These are phyloP conservation scores for Onychomys torridus DNA, from an alignment of 2,797 vertebrate genomes.

Conservation along the genomic window DNA sequence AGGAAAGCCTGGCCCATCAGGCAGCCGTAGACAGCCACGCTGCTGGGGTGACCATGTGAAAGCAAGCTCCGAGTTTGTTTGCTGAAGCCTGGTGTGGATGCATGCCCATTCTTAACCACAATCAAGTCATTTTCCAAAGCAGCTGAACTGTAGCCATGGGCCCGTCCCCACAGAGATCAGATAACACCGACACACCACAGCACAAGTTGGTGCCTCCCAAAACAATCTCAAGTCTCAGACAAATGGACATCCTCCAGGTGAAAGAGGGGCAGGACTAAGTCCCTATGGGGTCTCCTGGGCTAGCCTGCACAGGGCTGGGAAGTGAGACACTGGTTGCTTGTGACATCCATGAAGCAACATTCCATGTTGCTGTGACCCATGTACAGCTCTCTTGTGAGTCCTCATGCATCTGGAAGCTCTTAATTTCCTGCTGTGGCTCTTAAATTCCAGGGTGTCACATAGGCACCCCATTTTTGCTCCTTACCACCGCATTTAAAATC, in stretches of 20 bases:
- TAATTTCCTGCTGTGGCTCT: background rate
- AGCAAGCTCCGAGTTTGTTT: background rate
- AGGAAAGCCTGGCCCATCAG: background rate
- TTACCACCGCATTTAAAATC: background rate
- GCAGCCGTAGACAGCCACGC: background rate
- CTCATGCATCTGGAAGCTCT: background rate
- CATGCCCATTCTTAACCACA: background rate
- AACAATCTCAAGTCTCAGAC: background rate
- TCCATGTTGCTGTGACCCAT: constrained; percentile 41
- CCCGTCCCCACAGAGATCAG: constrained; percentile 43
- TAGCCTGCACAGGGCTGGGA: constrained; percentile 64
- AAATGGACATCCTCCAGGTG: background rate
- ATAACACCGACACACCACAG: background rate
- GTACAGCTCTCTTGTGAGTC: background rate
- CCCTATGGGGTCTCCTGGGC: background rate
- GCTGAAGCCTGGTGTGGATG: background rate
- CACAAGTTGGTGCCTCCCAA: background rate
- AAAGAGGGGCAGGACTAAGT: background rate
- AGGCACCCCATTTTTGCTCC: background rate
- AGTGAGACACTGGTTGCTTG: constrained; percentile 34
- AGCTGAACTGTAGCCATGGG: background rate
- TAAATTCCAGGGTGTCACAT: background rate
- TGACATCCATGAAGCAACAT: background rate
- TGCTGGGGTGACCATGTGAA: background rate
- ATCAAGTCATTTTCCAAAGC: constrained; percentile 40